Percentiles rank a stretch among this genome's conserved stretches.
phyloP scores from a whole-genome alignment of 2,888 invertebrate genomes.

The Theretra japonica region DNA sequence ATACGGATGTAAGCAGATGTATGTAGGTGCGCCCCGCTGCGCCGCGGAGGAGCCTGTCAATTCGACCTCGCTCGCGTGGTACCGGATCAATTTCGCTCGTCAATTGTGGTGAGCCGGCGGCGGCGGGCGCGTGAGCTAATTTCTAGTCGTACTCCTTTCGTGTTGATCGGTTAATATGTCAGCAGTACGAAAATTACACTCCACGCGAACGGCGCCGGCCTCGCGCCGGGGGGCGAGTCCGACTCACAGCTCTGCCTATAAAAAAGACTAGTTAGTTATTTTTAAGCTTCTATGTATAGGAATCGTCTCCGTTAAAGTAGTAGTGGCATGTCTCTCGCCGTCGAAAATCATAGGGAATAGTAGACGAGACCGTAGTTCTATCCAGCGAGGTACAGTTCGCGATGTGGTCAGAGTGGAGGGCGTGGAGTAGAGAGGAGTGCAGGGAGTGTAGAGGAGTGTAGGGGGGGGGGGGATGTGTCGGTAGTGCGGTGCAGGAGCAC shows the following conservation, averaged over 20 bases:
- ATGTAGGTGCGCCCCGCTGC: constrained; percentile 16
- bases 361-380: constrained; percentile 27
- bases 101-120: constrained; percentile 54
- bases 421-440: neutral
- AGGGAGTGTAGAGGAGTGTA: neutral
- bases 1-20: constrained; percentile 46
- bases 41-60: constrained; percentile 44
- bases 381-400: neutral
- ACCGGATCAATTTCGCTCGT: constrained; percentile 65
- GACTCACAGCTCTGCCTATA: constrained; percentile 75
- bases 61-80: constrained; percentile 63
- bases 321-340: constrained; percentile 73
- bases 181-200: constrained; percentile 81
- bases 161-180: constrained; percentile 77
- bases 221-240: constrained; percentile 54
- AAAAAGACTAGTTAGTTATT: constrained; percentile 80
- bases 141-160: constrained; percentile 82
- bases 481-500: neutral
- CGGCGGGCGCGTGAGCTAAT: constrained; percentile 62
- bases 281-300: constrained; percentile 76
- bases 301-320: constrained; percentile 67
- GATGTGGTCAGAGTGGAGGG: neutral
- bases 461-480: neutral
- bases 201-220: constrained; percentile 57
- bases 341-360: constrained; percentile 35